Percentiles rank a stretch among this genome's conserved stretches.
Conservation (phyloP, 1,140 invertebrate genomes). For the Anthonomus grandis region DNA sequence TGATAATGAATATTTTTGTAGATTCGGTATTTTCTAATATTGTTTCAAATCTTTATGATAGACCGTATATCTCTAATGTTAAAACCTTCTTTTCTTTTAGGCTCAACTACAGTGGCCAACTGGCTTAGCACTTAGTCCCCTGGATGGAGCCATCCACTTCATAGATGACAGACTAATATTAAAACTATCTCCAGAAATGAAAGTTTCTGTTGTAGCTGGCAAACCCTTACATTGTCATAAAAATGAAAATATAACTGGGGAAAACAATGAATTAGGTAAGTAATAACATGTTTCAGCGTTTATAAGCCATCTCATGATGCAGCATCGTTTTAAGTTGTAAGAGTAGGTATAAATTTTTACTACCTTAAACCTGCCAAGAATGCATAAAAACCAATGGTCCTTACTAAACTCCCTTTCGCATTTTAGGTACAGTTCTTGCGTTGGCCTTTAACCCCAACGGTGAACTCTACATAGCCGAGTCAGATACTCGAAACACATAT, state of each 20-base stretch:
- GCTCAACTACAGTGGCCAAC: constrained; percentile 95
- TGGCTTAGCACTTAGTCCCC: constrained; percentile 84
- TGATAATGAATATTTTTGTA: no score
- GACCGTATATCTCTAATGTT: no score
- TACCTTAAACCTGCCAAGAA: no score
- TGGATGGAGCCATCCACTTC: constrained; percentile 92
- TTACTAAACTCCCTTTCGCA: not conserved
- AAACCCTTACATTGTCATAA: constrained; percentile 80
- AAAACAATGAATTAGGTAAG: constrained; percentile 57
- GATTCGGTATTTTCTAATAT: no score
- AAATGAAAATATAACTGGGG: constrained; percentile 45
- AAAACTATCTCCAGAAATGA: constrained; percentile 86
- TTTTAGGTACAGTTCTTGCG: constrained; percentile 62
- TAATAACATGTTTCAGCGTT: no score
- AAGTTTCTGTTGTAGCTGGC: constrained; percentile 86
- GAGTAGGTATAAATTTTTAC: no score
- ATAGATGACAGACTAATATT: constrained; percentile 91
- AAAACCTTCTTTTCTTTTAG: constrained; percentile 53
- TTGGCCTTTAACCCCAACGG: constrained; percentile 90
- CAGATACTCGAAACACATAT: constrained; percentile 85
- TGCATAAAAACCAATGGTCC: no score
- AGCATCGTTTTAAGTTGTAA: no score
- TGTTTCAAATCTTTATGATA: no score
- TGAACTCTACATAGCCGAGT: constrained; percentile 91
- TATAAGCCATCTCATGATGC: no score